Evolutionary conservation across 2,797 vertebrate genomes (phyloP).

Genomic region (Chloroceryle inda): DNA sequence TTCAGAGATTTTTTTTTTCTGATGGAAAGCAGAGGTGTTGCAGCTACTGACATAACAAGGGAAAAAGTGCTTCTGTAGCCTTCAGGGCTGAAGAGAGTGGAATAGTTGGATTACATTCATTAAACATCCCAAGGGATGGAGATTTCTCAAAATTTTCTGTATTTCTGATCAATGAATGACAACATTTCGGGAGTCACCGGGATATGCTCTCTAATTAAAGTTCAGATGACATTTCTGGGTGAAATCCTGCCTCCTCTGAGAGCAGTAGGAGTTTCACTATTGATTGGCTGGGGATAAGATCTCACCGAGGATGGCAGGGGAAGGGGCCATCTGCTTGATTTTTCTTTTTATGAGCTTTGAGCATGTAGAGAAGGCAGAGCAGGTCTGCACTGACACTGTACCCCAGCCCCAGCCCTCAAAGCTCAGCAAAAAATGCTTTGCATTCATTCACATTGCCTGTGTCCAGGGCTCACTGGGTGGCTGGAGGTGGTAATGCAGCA

Average conservation of each 20-base stretch:
- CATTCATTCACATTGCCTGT: rapidly evolving
- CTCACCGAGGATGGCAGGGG: neutral
- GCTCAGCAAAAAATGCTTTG: neutral
- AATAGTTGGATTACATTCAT: neutral
- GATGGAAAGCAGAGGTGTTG: neutral
- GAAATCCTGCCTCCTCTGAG: neutral
- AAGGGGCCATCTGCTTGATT: neutral
- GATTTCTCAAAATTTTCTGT: neutral
- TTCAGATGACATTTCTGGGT: neutral
- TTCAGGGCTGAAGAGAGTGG: neutral
- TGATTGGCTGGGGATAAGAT: neutral
- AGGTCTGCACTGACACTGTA: neutral
- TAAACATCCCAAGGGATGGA: neutral
- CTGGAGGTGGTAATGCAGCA: neutral
- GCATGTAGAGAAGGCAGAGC: neutral
- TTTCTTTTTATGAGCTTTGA: neutral
- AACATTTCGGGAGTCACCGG: rapidly evolving
- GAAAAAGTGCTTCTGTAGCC: neutral
- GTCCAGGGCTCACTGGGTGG: neutral
- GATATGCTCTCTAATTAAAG: neutral
- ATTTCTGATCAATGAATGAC: neutral
- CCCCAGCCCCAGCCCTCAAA: neutral
- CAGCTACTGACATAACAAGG: neutral
- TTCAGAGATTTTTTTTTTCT: neutral
- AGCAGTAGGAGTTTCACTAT: neutral